Evolutionary conservation across 2,888 invertebrate genomes (phyloP).

Genomic region (Ctenicera cuprea): DNA sequence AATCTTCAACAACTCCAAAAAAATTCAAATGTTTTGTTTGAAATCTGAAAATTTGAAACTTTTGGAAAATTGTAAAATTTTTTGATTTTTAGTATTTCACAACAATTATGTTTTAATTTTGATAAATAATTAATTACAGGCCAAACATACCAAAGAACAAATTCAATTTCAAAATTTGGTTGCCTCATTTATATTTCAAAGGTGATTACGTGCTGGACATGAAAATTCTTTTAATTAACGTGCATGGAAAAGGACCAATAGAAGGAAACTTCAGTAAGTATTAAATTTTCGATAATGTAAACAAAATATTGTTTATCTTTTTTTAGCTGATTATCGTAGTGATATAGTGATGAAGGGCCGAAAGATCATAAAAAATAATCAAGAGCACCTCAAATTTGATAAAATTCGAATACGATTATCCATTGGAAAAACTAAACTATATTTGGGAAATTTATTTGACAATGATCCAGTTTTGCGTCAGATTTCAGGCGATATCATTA

Average conservation of each 20-base stretch:
- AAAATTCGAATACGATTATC: conserved; percentile 78
- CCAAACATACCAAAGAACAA: conserved; percentile 77
- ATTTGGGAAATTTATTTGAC: conserved; percentile 80
- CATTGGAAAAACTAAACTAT: conserved; percentile 77
- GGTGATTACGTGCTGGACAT: conserved; percentile 83
- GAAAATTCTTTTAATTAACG: conserved; percentile 77
- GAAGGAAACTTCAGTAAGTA: conserved; percentile 81
- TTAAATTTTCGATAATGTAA: not conserved
- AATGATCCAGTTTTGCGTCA: conserved; percentile 59
- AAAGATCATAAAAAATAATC: conserved; percentile 75
- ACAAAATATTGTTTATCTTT: not conserved
- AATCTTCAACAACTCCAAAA: too few species aligned
- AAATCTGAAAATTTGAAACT: too few species aligned
- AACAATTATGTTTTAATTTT: too few species aligned
- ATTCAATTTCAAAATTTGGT: conserved; percentile 77
- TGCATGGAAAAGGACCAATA: conserved; percentile 79
- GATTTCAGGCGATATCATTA: conserved; percentile 80
- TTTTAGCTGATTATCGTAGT: conserved; percentile 78
- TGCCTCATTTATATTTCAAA: conserved; percentile 77
- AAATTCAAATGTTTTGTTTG: too few species aligned
- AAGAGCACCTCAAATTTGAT: conserved; percentile 78
- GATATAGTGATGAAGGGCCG: conserved; percentile 79
- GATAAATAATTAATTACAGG: conserved; percentile 74
- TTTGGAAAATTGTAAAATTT: too few species aligned
- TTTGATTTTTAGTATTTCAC: too few species aligned